Conservation (phyloP, 1,140 invertebrate genomes). For the Eufriesea mexicana region DNA sequence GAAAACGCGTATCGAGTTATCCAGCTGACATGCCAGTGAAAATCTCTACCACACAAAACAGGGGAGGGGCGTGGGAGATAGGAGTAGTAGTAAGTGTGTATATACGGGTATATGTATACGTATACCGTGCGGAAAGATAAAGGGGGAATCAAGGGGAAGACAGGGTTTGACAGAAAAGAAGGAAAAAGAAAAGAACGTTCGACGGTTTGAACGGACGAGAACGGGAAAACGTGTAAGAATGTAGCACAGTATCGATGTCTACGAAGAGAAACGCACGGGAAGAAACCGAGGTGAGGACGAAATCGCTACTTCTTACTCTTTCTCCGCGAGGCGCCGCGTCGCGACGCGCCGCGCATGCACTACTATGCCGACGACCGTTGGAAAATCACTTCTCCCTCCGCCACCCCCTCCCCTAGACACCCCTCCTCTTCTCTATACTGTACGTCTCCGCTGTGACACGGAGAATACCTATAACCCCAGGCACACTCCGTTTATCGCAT, state of each 20-base stretch:
- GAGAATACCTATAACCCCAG: slow-evolving; percentile 32
- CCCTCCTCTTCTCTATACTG: background rate
- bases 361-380: slow-evolving; percentile 34
- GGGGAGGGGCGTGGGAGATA: too few relatives aligned
- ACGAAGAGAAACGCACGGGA: slow-evolving; percentile 12
- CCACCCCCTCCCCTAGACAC: background rate
- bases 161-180: background rate
- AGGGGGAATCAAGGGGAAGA: background rate
- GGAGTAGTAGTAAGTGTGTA: background rate
- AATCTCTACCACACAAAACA: slow-evolving; percentile 2
- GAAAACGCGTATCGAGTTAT: slow-evolving; percentile 11
- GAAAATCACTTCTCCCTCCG: slow-evolving; percentile 28
- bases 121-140: background rate
- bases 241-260: slow-evolving; percentile 18
- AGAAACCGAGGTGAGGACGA: slow-evolving; percentile 25
- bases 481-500: slow-evolving; percentile 29
- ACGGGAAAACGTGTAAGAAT: slow-evolving; percentile 22
- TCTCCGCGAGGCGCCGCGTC: slow-evolving; percentile 36
- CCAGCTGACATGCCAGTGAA: background rate
- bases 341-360: slow-evolving; percentile 49
- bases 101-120: background rate
- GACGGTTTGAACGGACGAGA: slow-evolving; percentile 9
- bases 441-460: background rate
- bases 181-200: background rate
- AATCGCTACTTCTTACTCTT: slow-evolving; percentile 32